phyloP scores from a whole-genome alignment of 1,140 invertebrate species.

The Nasonia longicornis region DNA sequence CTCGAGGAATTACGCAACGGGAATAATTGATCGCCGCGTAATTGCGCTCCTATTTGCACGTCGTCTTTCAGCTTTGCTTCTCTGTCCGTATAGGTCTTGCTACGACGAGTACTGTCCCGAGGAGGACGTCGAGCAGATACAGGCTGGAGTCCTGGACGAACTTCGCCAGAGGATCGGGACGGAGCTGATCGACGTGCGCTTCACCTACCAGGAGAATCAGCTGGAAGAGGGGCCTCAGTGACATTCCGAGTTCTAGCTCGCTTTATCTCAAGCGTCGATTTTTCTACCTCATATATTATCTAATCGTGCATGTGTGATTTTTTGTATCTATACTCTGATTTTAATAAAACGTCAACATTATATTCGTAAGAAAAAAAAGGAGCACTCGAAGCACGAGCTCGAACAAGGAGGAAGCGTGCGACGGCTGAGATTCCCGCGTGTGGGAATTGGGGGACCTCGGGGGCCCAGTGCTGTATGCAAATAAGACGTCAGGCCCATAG shows the following conservation, averaged over 20 bases:
- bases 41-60: conserved; percentile 23
- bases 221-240: neutral
- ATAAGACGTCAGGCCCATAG: conserved; percentile 33
- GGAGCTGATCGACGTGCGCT: conserved; percentile 11
- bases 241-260: neutral
- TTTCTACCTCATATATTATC: neutral
- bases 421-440: neutral
- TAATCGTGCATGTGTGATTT: neutral
- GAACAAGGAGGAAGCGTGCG: neutral
- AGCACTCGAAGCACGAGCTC: neutral
- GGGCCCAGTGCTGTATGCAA: conserved; percentile 36
- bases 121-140: conserved; percentile 80
- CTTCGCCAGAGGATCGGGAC: conserved; percentile 47
- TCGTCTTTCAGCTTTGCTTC: conserved; percentile 7
- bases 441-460: conserved; percentile 10
- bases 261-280: neutral
- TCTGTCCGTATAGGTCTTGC: conserved; percentile 71
- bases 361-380: neutral
- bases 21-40: conserved; percentile 40
- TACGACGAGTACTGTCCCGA: conserved; percentile 90
- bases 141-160: conserved; percentile 73
- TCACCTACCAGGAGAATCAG: conserved; percentile 21
- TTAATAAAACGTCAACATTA: neutral
- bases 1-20: conserved; percentile 33
- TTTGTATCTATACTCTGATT: neutral